Evolutionary conservation across 2,113 vertebrate genomes (phyloP).

Genomic region (Theristicus caerulescens): DNA sequence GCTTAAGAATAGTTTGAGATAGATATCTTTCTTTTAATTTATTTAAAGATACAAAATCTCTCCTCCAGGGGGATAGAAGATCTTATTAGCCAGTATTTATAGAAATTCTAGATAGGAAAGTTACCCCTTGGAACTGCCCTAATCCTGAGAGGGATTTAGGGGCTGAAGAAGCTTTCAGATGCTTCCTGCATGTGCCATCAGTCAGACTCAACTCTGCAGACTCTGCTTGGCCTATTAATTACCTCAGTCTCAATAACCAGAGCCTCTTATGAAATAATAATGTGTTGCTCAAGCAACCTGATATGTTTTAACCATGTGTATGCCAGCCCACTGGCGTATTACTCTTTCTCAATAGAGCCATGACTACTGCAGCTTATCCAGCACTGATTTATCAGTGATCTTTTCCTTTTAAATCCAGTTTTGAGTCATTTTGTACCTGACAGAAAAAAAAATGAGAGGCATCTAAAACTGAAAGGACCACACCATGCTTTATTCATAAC

Average conservation of each 20-base stretch:
- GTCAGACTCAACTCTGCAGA: not conserved
- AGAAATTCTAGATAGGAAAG: not conserved
- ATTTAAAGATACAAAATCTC: not conserved
- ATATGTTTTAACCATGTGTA: not conserved
- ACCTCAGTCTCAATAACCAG: not conserved
- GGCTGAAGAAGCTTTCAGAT: not conserved
- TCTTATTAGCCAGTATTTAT: not conserved
- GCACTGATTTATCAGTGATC: not conserved
- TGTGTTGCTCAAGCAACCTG: not conserved
- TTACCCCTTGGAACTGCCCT: not conserved
- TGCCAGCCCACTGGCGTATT: not conserved
- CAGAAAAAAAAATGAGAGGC: not conserved
- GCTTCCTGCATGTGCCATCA: not conserved
- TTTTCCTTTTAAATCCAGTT: not conserved
- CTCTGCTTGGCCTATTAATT: not conserved
- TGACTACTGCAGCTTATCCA: not conserved
- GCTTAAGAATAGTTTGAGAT: not conserved
- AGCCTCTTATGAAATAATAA: constrained; percentile 15
- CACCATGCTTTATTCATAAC: constrained; percentile 6
- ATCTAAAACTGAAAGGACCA: not conserved
- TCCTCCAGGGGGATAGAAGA: not conserved
- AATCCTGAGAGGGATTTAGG: not conserved
- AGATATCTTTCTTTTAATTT: constrained; percentile 1
- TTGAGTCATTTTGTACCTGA: not conserved
- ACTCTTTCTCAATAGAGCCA: not conserved